Evolutionary conservation across 2,113 vertebrate species (phyloP).

Genomic region (Cephalophus harveyi): DNA sequence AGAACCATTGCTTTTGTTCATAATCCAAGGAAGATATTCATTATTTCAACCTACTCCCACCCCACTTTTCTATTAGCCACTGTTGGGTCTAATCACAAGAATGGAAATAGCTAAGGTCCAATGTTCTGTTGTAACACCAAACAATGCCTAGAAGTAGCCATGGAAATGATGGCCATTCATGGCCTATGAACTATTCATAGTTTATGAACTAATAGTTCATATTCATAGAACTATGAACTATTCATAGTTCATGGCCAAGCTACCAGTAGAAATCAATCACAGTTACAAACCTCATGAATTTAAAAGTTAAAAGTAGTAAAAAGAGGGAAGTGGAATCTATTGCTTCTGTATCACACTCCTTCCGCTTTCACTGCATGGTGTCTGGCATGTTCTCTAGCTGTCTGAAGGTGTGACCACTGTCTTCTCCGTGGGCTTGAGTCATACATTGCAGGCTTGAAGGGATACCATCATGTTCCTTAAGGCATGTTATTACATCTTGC

Average conservation of each 20-base stretch:
- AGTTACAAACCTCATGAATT: not conserved
- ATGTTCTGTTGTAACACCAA: not conserved
- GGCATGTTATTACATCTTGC: not conserved
- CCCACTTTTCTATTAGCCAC: not conserved
- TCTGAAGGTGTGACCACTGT: not conserved
- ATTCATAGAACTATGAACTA: not conserved
- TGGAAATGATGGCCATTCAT: not conserved
- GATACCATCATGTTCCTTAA: not conserved
- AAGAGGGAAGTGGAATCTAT: not conserved
- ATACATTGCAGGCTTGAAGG: not conserved
- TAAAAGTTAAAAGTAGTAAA: not conserved
- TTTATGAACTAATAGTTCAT: no score
- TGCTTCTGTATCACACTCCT: not conserved
- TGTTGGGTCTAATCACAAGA: not conserved
- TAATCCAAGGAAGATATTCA: not conserved
- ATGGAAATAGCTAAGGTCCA: not conserved
- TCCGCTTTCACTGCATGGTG: not conserved
- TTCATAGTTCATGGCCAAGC: not conserved
- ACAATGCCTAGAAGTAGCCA: not conserved
- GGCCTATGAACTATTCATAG: not conserved
- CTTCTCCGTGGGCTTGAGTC: not conserved
- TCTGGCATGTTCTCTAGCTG: not conserved
- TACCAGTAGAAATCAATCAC: not conserved
- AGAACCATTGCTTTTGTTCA: not conserved
- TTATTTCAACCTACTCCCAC: not conserved